Percentiles rank a stretch among this genome's conserved stretches.
Evolutionary conservation across 2,888 invertebrate species (phyloP).

Genomic region (Drosophila mettleri): DNA sequence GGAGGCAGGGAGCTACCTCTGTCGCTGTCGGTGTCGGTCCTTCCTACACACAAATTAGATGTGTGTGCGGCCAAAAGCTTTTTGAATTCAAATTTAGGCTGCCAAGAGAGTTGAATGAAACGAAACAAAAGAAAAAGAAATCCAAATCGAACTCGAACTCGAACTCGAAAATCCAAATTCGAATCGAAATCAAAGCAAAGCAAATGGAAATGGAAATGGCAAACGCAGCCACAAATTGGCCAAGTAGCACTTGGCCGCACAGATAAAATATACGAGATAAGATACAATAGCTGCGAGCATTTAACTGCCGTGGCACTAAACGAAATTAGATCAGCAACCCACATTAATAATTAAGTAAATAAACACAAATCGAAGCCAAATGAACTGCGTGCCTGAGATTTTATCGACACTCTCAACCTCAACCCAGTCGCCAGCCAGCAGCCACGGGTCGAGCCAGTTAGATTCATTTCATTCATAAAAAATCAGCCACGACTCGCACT

Average conservation of each 20-base stretch:
- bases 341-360: slow-evolving; percentile 33
- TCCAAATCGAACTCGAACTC: slow-evolving; percentile 4
- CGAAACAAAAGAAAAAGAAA: slow-evolving; percentile 49
- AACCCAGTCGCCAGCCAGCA: no score
- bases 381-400: slow-evolving; percentile 26
- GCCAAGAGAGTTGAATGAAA: slow-evolving; percentile 55
- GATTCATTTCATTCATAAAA: slow-evolving; percentile 40
- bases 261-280: slow-evolving; percentile 37
- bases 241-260: slow-evolving; percentile 41
- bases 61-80: slow-evolving; percentile 51
- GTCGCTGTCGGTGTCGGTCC: slow-evolving; percentile 39
- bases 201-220: slow-evolving; percentile 19
- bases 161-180: slow-evolving; percentile 7
- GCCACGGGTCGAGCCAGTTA: not conserved
- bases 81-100: slow-evolving; percentile 51
- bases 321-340: slow-evolving; percentile 45
- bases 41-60: slow-evolving; percentile 54
- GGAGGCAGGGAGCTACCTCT: slow-evolving; percentile 32
- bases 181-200: not conserved
- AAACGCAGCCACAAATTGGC: slow-evolving; percentile 36
- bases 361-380: slow-evolving; percentile 29
- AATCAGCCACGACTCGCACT: not conserved
- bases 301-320: slow-evolving; percentile 30
- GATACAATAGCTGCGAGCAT: slow-evolving; percentile 23
- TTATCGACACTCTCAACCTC: slow-evolving; percentile 10